Base-by-base conservation (phyloP, 30 jellyfish, hydroid and myxozoan species). In the Hydractinia echinata region DNA sequence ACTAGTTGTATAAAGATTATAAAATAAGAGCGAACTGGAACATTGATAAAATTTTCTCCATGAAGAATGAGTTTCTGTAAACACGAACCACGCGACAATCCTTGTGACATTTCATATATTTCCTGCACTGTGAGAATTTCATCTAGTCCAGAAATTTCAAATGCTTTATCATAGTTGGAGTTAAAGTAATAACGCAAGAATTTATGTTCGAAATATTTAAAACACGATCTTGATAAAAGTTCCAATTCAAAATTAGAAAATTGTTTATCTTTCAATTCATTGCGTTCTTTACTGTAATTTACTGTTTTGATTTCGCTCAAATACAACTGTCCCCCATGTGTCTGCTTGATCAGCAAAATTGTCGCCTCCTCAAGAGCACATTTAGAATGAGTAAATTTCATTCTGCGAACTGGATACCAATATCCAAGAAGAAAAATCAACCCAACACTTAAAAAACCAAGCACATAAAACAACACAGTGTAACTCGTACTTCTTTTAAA, bases 341-440 rank as follows among this genome's bases (percentile, higher is more conserved):
- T 10, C 60, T 55, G 55, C 1, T 54, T 5, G 0, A 77, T 77
- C 44, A 15, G 61, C 72, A 74, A 20, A 13, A 0, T 50, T 9
- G 73, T 10, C 8, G 87, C 87, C 53, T 61, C 49, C 5, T 51
- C 1, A 15, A 80, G 52, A 48, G 73, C 39, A 69, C 87, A 80
- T 80, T 53, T 14, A 9, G 51, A 5, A 3, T 67, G 68, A 9
- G 84, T 66, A 49, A 80, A 80, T 53, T 4, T 39, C 48, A 66
- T 16, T 61, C 87, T 67, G 20, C 54, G 10, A 53, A 8, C 67
- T 4, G 87, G 87, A n/a, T 80, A 4, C 87, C 87, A 80, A 53
- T 66, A 61, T 19, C 84, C 44, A 19, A 80, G 49, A 18, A 80
- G 15, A 19, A 15, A 61, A 21, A 80, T 49, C 5, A 80, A 21